These are phyloP conservation scores for Phoenoteleia sp. DNA, from an alignment of 2,888 invertebrate genomes.

Conservation along the genomic window DNA sequence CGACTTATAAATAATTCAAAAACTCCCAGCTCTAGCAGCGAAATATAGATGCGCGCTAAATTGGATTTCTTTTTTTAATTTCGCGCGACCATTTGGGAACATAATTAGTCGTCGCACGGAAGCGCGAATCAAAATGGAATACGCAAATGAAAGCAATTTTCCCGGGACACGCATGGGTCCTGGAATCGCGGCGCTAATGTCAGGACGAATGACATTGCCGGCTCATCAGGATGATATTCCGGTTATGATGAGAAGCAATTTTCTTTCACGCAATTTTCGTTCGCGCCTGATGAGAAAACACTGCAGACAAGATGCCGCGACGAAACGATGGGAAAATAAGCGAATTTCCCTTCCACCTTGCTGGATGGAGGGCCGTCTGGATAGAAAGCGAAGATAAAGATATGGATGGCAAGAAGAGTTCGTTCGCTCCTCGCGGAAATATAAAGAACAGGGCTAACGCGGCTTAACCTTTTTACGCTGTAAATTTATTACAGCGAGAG, in stretches of 20 bases:
- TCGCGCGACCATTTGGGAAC: too few relatives aligned
- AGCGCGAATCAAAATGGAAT: too few relatives aligned
- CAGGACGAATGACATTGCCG: constrained; percentile 71
- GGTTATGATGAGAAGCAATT: constrained; percentile 85
- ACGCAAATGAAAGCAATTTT: too few relatives aligned
- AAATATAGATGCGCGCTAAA: constrained; percentile 32
- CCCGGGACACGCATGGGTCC: too few relatives aligned
- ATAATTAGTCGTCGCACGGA: constrained; percentile 24
- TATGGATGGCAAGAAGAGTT: constrained; percentile 72
- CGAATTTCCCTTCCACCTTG: constrained; percentile 84
- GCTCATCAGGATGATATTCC: constrained; percentile 85
- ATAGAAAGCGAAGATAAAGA: constrained; percentile 44
- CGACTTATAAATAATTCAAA: constrained; percentile 81
- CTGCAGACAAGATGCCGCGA: constrained; percentile 84
- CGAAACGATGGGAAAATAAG: constrained; percentile 86
- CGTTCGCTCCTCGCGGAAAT: constrained; percentile 82
- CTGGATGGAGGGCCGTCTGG: constrained; percentile 39
- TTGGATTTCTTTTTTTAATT: constrained; percentile 29
- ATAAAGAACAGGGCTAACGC: constrained; percentile 86
- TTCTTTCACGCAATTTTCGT: constrained; percentile 83
- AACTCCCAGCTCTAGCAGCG: not conserved
- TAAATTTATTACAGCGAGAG: constrained; percentile 85
- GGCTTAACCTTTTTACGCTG: constrained; percentile 85
- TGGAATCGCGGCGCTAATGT: constrained; percentile 31
- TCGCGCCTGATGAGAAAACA: constrained; percentile 83